Conservation (phyloP, 2,113 vertebrate species). For the Takifugu bimaculatus region DNA sequence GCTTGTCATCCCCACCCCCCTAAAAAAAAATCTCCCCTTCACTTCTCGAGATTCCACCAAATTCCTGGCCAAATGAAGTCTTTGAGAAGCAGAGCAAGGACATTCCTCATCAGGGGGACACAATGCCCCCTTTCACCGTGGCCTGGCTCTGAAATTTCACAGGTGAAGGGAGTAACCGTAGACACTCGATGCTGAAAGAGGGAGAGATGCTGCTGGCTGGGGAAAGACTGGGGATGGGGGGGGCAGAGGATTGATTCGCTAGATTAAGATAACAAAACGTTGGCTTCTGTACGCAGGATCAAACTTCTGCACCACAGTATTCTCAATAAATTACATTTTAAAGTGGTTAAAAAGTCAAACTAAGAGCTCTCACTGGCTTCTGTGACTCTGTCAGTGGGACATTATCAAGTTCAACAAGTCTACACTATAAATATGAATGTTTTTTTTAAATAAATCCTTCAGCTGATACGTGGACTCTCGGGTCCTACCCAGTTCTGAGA, state of each 20-base stretch:
- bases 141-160: slow-evolving; percentile 88
- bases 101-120: slow-evolving; percentile 87
- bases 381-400: no score
- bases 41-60: slow-evolving; percentile 89
- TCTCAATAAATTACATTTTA: no score
- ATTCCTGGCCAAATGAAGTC: slow-evolving; percentile 95
- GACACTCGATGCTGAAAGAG: slow-evolving; percentile 76
- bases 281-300: no score
- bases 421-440: no score
- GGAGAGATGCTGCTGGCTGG: slow-evolving; percentile 28
- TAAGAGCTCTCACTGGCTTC: no score
- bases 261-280: no score
- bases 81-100: slow-evolving; percentile 79
- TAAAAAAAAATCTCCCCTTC: slow-evolving; percentile 67
- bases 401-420: no score
- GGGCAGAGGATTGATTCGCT: no score
- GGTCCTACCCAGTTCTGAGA: slow-evolving; percentile 47
- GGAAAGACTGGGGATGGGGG: slow-evolving; percentile 6
- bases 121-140: slow-evolving; percentile 91
- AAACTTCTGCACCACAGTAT: no score
- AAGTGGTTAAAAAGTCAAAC: no score
- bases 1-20: slow-evolving; percentile 45
- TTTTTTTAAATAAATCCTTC: background rate
- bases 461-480: slow-evolving; percentile 32
- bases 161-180: slow-evolving; percentile 89